Evolutionary conservation across 2,113 vertebrate species (phyloP), one percentile per base, ranked within the genome.

Genomic region (Calyptommatus sinebrachiatus): DNA sequence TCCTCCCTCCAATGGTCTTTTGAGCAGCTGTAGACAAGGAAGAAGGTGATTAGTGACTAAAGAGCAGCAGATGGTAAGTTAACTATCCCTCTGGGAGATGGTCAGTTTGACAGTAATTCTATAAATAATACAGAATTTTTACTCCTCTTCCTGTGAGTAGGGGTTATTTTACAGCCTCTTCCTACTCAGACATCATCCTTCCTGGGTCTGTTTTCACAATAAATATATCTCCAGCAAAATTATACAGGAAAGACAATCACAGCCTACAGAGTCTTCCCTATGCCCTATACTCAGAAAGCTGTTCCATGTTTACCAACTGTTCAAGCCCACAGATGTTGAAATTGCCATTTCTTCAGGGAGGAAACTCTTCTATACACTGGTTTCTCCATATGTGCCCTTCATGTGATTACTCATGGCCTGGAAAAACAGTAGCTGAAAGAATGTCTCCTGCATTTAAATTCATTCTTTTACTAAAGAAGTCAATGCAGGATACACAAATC

Each of bases 91-190:
- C 22, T 35, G 48, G 24, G 24, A 82, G 0, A 20, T 22, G 68
- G 62, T 45, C 4, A 80, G 12, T 48, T 75, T 29, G 66, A 65
- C 5, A 82, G n/a, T 4, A 21, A n/a, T n/a, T 73, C 63, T 57
- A 63, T 63, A 62, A 83, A 83, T 78, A 74, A 78, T 63, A 8
- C 57, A 68, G 53, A 9, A 22, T n/a, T 69, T 62, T 73, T 35
- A 63, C 50, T 74, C 22, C 29, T 31, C 24, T 78, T 69, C 53
- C 76, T 83, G 71, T 73, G 29, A 74, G 71, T 68, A 48, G 5
- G 48, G n/a, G 35, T 68, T 69, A 53, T 73, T 73, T 73, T 4
- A 29, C 31, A 31, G 26, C 14, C 14, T 46, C 70, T 22, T 71
- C n/a, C 61, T 35, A 76, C 26, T 2, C 24, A 67, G 35, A 50